Conservation (phyloP, 2,113 vertebrate genomes). For the Entelurus aequoreus region DNA sequence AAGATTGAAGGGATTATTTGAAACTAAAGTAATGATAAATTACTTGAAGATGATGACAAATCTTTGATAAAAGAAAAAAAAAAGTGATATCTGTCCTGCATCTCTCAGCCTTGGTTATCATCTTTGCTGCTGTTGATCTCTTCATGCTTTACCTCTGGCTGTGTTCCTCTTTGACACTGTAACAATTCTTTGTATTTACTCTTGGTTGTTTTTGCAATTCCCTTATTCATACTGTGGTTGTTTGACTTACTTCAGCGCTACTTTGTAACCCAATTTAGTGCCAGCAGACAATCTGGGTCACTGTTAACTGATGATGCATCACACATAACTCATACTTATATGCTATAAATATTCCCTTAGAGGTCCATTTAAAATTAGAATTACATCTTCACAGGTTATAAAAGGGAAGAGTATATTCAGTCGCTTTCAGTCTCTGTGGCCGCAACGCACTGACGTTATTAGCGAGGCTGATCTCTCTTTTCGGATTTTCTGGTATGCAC, state of each 20-base stretch:
- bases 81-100: slow-evolving; percentile 33
- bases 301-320: slow-evolving; percentile 42
- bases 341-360: slow-evolving; percentile 9
- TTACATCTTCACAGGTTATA: slow-evolving; percentile 10
- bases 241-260: slow-evolving; percentile 2
- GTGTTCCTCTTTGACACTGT: neutral
- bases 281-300: slow-evolving; percentile 37
- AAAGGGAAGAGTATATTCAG: slow-evolving; percentile 5
- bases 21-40: neutral
- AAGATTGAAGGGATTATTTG: neutral
- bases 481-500: neutral
- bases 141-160: slow-evolving; percentile 1
- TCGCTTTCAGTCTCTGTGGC: slow-evolving; percentile 9
- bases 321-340: slow-evolving; percentile 27
- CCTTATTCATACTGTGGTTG: slow-evolving; percentile 21
- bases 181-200: slow-evolving; percentile 1
- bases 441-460: slow-evolving; percentile 3
- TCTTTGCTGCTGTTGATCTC: slow-evolving; percentile 26
- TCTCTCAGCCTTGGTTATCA: slow-evolving; percentile 35
- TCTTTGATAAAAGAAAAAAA: slow-evolving; percentile 75
- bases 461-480: slow-evolving; percentile 19
- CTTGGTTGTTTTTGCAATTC: slow-evolving; percentile 15
- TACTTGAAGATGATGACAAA: slow-evolving; percentile 25
- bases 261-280: slow-evolving; percentile 31
- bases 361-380: slow-evolving; percentile 16